Evolutionary conservation across 2,888 invertebrate species (phyloP), one percentile per base, ranked within the genome.

Genomic region (Ectropis crepuscularia): DNA sequence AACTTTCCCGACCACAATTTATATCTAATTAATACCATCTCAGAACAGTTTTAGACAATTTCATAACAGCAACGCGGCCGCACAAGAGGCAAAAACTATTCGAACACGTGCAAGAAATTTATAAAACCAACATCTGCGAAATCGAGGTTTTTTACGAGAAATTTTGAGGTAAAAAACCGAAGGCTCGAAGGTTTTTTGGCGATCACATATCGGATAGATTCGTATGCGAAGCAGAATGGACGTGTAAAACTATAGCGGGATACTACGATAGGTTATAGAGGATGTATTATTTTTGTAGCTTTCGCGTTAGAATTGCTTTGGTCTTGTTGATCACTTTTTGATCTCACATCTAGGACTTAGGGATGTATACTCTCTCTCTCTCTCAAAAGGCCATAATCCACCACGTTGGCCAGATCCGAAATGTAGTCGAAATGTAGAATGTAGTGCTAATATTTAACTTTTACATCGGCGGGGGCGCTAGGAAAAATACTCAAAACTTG

Each of bases 111-210:
- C 89, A 90, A 87, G 89, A 89, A 88, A 88, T 89, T 89, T 87
- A 89, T 88, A 89, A 88, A 90, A 89, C 84, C 85, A 89, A 91
- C 92, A 92, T 92, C 92, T 92, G 91, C 92, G 82, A 92, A 91
- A 90, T 90, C 87, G 83, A 75, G 73, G 67, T 84, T 90, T 87
- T 91, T 91, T 87, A 82, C 71, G 57, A 66, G 72, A 85, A 87
- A 87, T 89, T 90, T 87, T 90, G 75, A 76, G 67, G 80, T 82
- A 87, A 90, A 91, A 90, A 85, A 73, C 63, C 62, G 71, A 65
- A 78, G 84, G 80, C 71, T 75, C 75, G 82, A 11, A 28, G 64
- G 64, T 89, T 90, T 90, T 89, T 90, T 86, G 83, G 79, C 79
- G 85, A 82, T 85, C 85, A 79, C 81, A 81, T 88, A 89, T 90